Conservation (phyloP, 2,888 invertebrate genomes). For the Frankliniella intonsa region DNA sequence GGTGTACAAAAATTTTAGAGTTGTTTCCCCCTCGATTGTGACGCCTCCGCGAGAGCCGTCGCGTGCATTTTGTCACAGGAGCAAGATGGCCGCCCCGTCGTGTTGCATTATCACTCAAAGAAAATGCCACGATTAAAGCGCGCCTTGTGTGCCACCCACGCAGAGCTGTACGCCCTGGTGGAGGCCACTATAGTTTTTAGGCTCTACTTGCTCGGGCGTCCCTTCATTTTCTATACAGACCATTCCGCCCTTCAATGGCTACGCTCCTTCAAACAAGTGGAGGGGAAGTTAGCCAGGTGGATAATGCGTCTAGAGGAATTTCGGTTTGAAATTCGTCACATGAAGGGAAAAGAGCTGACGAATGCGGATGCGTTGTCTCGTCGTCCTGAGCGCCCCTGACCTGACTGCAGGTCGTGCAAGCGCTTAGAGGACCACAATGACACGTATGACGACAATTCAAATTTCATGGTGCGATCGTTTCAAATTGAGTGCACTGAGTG, state of each 20-base stretch:
- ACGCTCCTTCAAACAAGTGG: not conserved
- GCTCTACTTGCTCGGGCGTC: not conserved
- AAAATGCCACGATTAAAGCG: not conserved
- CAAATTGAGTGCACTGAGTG: no score
- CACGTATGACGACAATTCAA: not conserved
- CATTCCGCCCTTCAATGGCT: not conserved
- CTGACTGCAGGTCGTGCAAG: not conserved
- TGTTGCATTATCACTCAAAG: not conserved
- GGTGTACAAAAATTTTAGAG: no score
- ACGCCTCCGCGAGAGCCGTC: not conserved
- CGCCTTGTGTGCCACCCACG: not conserved
- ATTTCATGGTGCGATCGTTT: no score
- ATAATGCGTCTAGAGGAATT: not conserved
- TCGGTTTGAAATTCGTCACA: not conserved
- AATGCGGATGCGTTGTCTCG: not conserved
- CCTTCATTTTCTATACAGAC: not conserved
- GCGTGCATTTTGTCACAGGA: not conserved
- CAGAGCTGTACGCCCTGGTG: not conserved
- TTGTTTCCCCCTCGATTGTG: no score
- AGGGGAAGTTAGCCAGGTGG: not conserved
- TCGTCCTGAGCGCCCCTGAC: not conserved
- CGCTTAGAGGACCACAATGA: not conserved
- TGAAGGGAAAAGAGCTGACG: not conserved
- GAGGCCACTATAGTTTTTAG: not conserved
- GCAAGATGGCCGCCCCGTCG: not conserved